Evolutionary conservation across 2,113 vertebrate genomes (phyloP).

Genomic region (Callaeas wilsoni): DNA sequence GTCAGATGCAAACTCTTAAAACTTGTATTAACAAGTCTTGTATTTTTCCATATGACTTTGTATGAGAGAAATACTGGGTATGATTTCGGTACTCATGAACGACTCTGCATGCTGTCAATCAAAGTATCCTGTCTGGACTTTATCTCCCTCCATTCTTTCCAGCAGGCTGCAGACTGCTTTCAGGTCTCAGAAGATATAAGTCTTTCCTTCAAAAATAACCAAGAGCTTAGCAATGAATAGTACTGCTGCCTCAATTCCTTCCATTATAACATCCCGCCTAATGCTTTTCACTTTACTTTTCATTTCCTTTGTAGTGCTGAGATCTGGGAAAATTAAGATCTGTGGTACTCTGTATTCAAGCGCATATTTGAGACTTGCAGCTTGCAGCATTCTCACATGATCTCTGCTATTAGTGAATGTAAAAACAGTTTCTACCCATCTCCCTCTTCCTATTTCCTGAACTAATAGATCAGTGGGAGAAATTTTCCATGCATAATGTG

Average conservation of each 20-base stretch:
- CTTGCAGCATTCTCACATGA: constrained; percentile 28
- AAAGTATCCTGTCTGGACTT: constrained; percentile 29
- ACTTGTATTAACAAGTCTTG: background rate
- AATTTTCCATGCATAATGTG: constrained; percentile 13
- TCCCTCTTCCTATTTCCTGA: constrained; percentile 15
- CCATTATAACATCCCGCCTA: constrained; percentile 28
- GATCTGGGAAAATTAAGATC: constrained; percentile 54
- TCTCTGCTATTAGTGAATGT: constrained; percentile 18
- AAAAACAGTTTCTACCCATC: constrained; percentile 5
- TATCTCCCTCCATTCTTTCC: constrained; percentile 46
- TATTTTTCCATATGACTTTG: background rate
- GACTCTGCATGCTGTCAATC: constrained; percentile 13
- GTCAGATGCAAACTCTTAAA: background rate
- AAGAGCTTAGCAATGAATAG: constrained; percentile 56
- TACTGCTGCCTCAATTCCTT: constrained; percentile 50
- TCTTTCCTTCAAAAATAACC: constrained; percentile 53
- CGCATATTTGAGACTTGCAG: constrained; percentile 16
- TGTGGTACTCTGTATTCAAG: constrained; percentile 11
- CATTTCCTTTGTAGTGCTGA: constrained; percentile 47
- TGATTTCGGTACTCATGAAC: background rate
- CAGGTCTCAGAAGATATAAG: constrained; percentile 45
- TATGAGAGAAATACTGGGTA: background rate
- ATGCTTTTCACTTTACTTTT: constrained; percentile 52
- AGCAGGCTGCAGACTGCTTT: constrained; percentile 46
- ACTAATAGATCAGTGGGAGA: constrained; percentile 26